Evolutionary conservation across 2,888 invertebrate species (phyloP), one percentile per base, ranked within the genome.

Genomic region (Chrysolina oricalcia): DNA sequence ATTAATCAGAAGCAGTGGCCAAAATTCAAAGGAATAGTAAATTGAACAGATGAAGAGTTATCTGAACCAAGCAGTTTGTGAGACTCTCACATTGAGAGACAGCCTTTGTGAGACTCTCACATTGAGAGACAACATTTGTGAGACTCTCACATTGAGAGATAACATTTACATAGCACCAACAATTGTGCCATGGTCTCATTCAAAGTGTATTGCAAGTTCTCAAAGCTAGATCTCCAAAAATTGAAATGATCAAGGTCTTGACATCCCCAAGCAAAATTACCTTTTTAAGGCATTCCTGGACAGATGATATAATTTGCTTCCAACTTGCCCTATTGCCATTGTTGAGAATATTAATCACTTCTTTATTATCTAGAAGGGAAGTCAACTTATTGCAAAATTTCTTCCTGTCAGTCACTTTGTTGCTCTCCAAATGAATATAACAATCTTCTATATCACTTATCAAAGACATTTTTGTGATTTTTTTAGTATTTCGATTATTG

Each of bases 261-360:
- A 15, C 43, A 43, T 15, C 43, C 3, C 19, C 19, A 15, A 19
- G 15, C 9, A 21, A 35, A 15, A 6, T 70, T 77, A 84, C 84
- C 73, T 79, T 82, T 76, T 67, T 81, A 48, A 84, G 67, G 74
- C 81, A 84, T 46, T 71, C 75, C 66, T 83, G 81, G 43, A 81
- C 62, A n/a, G 77, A 70, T 68, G 72, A 72, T 41, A 83, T 73
- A 8, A 84, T 21, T 19, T 63, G 69, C 17, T 78, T 74, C 84
- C 84, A 84, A 19, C 77, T 65, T 41, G 78, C 64, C 48, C 64
- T 65, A 65, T 66, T 59, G 35, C 63, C 76, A 35, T 74, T 65
- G 23, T 77, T 75, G 1, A 83, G 63, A 13, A 71, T 46, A 27
- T 72, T 59, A 13, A 80, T 65, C 27, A 75, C 75, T 15, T 74